phyloP scores from a whole-genome alignment of 1,140 invertebrate genomes.

The Penaeus japonicus region DNA sequence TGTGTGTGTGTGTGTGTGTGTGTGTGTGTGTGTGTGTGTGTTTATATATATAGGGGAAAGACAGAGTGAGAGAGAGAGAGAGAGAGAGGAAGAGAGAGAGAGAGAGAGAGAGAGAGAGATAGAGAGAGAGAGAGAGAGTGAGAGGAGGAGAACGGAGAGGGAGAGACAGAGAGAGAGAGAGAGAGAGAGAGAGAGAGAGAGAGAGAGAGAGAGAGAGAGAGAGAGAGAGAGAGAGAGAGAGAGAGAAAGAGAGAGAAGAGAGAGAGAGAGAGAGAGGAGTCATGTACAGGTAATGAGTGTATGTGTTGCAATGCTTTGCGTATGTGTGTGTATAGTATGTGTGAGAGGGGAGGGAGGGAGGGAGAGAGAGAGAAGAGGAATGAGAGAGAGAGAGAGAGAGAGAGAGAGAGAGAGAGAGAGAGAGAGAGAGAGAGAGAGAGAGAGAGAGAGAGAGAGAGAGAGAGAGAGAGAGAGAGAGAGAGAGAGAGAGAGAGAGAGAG shows the following conservation, averaged over 20 bases:
- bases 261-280: neutral
- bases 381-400: neutral
- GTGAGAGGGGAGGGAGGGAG: no score
- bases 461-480: neutral
- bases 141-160: neutral
- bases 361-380: neutral
- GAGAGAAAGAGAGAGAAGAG: neutral
- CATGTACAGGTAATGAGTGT: no score
- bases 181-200: neutral
- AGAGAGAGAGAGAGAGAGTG: neutral
- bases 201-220: neutral
- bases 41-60: neutral
- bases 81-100: neutral
- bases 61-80: neutral
- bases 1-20: constrained; percentile 21
- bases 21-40: neutral
- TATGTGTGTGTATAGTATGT: no score
- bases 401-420: neutral
- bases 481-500: neutral
- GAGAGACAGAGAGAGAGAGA: neutral
- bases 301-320: no score
- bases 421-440: neutral
- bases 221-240: neutral
- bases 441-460: neutral
- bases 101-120: neutral